Base-by-base conservation (phyloP, 2,113 vertebrate genomes). In the Amphilophus citrinellus region DNA sequence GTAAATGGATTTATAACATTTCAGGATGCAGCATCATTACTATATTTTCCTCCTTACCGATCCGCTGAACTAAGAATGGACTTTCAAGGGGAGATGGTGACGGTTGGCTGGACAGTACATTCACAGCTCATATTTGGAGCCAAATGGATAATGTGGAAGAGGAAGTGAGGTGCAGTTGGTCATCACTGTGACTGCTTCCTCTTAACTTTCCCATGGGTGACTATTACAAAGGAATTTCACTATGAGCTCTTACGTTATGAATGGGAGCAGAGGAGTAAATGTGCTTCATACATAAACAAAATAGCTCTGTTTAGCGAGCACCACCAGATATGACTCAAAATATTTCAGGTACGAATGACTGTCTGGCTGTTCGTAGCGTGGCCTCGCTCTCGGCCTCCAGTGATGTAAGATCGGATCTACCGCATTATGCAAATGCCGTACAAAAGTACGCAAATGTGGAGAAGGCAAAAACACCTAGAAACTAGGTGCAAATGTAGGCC, bases 321-420 rank as follows among this genome's bases (percentile, higher is more conserved):
- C 42, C 42, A 75, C 44, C 42, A 11, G 59, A 62, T 50, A 35
- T 93, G 87, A 93, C 50, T 93, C 91, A 91, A 79, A 32, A 86
- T 80, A 83, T 87, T 88, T 89, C 86, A 87, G 90, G 66, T 91
- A 91, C 91, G 90, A 93, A 93, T 93, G 80, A 84, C 22, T 79
- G 90, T 73, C 80, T 82, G 73, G 83, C 84, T 89, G 22, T 76
- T 61, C 39, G 63, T 13, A 77, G 22, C 61, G 47, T 27, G 27
- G 11, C 61, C 80, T 81, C 13, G 18, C 58, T 88, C 88, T 88
- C 86, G 82, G 71, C 91, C 92, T 85, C 14, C 24, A 14, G 60
- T 93, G 77, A 89, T 88, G 89, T 83, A 91, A 92, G 83, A 84
- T 85, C 8, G 84, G 93, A 86, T 87, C 53, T 87, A 68, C 89